phyloP scores from a whole-genome alignment of 2,888 invertebrate genomes.

The Autographa pulchrina region DNA sequence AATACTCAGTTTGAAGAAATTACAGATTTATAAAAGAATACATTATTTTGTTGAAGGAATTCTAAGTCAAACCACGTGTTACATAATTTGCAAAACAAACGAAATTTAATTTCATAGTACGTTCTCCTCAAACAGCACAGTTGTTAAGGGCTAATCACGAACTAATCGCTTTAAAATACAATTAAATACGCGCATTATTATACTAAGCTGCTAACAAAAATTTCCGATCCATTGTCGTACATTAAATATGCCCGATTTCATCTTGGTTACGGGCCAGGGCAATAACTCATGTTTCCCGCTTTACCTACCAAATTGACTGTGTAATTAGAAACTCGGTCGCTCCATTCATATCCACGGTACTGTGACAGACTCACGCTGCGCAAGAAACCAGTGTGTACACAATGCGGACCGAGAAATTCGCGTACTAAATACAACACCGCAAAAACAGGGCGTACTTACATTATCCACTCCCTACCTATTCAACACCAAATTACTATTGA shows the following conservation, averaged over 20 bases:
- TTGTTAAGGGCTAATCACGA: conserved; percentile 73
- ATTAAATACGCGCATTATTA: conserved; percentile 74
- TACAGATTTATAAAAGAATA: too few species aligned
- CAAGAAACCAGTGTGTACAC: conserved; percentile 85
- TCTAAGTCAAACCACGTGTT: conserved; percentile 23
- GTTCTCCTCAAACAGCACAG: conserved; percentile 19
- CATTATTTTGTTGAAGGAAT: background rate
- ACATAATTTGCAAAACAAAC: conserved; percentile 54
- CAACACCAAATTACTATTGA: conserved; percentile 87
- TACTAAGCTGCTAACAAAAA: conserved; percentile 72
- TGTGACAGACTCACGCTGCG: conserved; percentile 84
- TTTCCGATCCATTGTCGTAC: conserved; percentile 73
- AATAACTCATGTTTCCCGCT: conserved; percentile 86
- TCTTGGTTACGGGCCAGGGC: conserved; percentile 80
- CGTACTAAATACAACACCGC: conserved; percentile 87
- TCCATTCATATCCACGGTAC: conserved; percentile 76
- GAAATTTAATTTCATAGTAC: conserved; percentile 38
- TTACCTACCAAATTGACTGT: conserved; percentile 87
- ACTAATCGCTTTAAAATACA: conserved; percentile 77
- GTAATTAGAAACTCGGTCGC: conserved; percentile 84
- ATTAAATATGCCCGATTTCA: conserved; percentile 83
- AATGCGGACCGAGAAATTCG: conserved; percentile 83
- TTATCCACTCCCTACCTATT: conserved; percentile 83
- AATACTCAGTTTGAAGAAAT: too few species aligned
- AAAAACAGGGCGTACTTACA: conserved; percentile 85